These are phyloP conservation scores for Phaenicophaeus curvirostris DNA, from an alignment of 2,797 vertebrate species.

Conservation along the genomic window DNA sequence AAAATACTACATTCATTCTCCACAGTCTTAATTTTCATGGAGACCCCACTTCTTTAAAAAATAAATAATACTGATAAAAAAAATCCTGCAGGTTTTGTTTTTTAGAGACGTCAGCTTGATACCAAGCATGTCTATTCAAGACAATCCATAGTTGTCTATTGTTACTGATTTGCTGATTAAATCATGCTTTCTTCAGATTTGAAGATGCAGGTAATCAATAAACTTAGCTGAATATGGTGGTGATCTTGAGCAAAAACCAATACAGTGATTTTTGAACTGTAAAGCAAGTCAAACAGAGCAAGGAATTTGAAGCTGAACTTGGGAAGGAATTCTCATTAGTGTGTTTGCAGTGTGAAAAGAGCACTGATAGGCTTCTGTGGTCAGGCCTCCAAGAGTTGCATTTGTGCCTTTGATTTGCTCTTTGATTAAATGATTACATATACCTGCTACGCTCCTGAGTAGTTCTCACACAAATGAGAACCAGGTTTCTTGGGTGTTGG, in stretches of 20 bases:
- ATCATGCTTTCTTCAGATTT: neutral
- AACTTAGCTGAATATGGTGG: neutral
- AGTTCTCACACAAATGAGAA: neutral
- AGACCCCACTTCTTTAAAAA: neutral
- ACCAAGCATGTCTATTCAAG: neutral
- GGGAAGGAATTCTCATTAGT: neutral
- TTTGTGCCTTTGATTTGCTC: neutral
- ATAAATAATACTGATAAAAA: neutral
- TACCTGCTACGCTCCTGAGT: neutral
- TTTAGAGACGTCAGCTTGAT: neutral
- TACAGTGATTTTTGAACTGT: neutral
- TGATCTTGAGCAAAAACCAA: neutral
- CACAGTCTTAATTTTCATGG: neutral
- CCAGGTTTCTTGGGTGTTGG: neutral
- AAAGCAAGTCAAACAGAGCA: neutral
- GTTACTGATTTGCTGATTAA: neutral
- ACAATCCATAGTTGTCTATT: neutral
- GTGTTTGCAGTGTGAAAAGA: neutral
- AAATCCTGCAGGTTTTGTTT: neutral
- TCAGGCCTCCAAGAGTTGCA: neutral
- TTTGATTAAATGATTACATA: neutral
- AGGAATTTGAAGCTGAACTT: neutral
- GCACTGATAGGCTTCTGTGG: neutral
- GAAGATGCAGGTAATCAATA: neutral
- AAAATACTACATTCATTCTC: neutral